Evolutionary conservation across 2,888 invertebrate genomes (phyloP), one percentile per base, ranked within the genome.

Genomic region (Mimumesa dahlbomi): DNA sequence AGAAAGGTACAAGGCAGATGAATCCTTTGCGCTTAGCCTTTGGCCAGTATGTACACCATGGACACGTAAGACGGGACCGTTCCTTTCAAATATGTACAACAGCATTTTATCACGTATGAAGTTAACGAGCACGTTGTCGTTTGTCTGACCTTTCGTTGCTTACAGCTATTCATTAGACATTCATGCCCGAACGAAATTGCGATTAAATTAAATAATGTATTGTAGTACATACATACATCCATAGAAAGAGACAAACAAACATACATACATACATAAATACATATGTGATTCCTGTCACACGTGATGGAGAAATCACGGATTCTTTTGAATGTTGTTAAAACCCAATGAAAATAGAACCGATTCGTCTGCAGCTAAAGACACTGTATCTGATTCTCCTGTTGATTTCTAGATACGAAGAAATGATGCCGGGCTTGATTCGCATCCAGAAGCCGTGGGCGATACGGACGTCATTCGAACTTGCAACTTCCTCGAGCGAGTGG

Each of bases 371-470:
- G n/a, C n/a, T n/a, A n/a, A n/a, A n/a, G n/a, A n/a, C n/a, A n/a
- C n/a, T n/a, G n/a, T n/a, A n/a, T n/a, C 49, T 3, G 9, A 64
- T 64, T 62, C 56, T 19, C 21, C 19, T 50, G 42, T 34, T 25
- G 42, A 11, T 48, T 62, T 58, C 38, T 54, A 69, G 62, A 36
- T 52, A 40, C 29, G 31, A 45, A 42, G 40, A 56, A 31, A 54
- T 34, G 25, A n/a, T n/a, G n/a, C n/a, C 40, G 21, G 59, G 53
- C 62, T 76, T 81, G 81, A 77, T 76, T 50, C 63, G 31, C 64
- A 48, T 74, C 75, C 73, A 82, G 75, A 76, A 79, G 22, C 54
- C 72, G 81, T 82, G 64, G 82, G 81, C 74, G 79, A 64, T 42
- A 53, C 58, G 66, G 63, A 78, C 75, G 67, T 81, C 68, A 81